These are phyloP conservation scores for Melanogrammus aeglefinus DNA, from an alignment of 2,797 vertebrate species.

Conservation along the genomic window DNA sequence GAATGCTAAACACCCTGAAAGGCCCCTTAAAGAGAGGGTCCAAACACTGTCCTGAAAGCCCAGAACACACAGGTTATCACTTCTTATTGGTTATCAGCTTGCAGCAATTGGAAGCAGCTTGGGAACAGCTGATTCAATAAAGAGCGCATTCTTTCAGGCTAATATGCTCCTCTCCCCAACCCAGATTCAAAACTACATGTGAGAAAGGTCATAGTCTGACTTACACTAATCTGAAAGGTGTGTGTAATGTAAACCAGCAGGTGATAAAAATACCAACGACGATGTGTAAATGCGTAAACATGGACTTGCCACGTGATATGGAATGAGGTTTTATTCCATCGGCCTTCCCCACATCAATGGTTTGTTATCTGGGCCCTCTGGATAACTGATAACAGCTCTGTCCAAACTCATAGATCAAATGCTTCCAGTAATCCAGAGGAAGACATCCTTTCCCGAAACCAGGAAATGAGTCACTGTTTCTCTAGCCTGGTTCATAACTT, in stretches of 20 bases:
- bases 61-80: neutral
- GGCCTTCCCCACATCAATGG: neutral
- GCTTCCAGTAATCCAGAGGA: slow-evolving; percentile 12
- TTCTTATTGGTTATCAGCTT: neutral
- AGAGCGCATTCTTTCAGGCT: neutral
- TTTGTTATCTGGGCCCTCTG: neutral
- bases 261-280: neutral
- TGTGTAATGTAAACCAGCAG: neutral
- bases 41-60: neutral
- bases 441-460: slow-evolving; percentile 12
- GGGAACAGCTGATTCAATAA: neutral
- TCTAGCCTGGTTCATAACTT: neutral
- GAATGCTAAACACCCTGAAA: neutral
- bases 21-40: neutral
- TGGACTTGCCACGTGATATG: no score
- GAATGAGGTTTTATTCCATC: neutral
- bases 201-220: neutral
- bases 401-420: neutral
- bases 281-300: neutral
- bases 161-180: neutral
- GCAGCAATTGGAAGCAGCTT: neutral
- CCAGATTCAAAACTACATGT: neutral
- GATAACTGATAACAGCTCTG: slow-evolving; percentile 10
- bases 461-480: slow-evolving; percentile 35
- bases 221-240: neutral